phyloP scores from a whole-genome alignment of 2,797 vertebrate species.

The Alcedo atthis region DNA sequence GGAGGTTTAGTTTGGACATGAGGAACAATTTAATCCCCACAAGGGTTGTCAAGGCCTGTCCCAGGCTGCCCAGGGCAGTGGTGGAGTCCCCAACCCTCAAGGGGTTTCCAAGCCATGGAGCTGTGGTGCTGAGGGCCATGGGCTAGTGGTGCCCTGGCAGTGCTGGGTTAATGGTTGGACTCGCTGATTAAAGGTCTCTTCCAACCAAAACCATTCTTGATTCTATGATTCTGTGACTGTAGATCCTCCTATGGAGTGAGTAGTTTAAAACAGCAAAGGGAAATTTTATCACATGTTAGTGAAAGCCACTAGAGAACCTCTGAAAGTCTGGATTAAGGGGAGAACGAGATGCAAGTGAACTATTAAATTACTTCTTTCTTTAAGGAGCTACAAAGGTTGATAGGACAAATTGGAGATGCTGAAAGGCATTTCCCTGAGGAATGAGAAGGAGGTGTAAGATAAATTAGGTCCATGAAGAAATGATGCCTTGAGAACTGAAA shows the following conservation, averaged over 20 bases:
- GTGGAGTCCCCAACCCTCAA: no score
- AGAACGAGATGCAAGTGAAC: not conserved
- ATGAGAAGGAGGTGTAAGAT: not conserved
- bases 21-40: not conserved
- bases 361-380: not conserved
- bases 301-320: not conserved
- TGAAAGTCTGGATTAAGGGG: not conserved
- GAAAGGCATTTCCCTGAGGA: not conserved
- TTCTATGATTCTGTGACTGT: not conserved
- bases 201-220: not conserved
- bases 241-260: not conserved
- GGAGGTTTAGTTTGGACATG: not conserved
- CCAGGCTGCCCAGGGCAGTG: no score
- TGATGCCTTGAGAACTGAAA: not conserved
- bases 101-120: no score
- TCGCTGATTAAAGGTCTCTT: not conserved
- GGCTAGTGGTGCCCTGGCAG: no score
- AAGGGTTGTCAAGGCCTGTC: not conserved
- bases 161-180: no score
- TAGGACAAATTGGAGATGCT: not conserved
- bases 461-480: not conserved
- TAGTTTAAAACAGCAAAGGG: not conserved
- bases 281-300: not conserved
- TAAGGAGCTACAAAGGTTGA: not conserved
- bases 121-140: no score